phyloP scores from a whole-genome alignment of 2,113 vertebrate genomes.

The Dinomys branickii region DNA sequence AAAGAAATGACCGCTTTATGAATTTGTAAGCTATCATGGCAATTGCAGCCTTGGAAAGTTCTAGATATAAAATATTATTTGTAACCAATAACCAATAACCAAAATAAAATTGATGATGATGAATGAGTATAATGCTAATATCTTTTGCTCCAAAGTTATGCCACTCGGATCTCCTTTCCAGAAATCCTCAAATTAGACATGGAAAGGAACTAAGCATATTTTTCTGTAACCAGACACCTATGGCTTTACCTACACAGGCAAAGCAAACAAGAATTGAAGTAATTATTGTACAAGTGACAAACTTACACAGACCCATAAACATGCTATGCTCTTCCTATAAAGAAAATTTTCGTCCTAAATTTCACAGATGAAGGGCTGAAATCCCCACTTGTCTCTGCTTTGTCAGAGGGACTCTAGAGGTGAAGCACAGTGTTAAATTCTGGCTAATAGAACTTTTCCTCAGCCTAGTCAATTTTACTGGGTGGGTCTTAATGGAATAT shows the following conservation, averaged over 20 bases:
- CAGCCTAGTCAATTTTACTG: no score
- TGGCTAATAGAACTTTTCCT: not conserved
- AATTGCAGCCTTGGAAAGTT: not conserved
- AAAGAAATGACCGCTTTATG: not conserved
- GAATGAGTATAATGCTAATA: not conserved
- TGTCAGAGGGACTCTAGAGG: not conserved
- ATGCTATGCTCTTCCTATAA: not conserved
- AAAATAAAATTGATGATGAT: not conserved
- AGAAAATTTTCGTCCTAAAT: not conserved
- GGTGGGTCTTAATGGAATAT: not conserved
- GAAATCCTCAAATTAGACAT: not conserved
- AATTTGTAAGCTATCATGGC: not conserved
- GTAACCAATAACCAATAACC: slow-evolving; percentile 18
- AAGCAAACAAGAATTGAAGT: not conserved
- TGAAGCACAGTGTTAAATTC: rapidly evolving
- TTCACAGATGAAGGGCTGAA: not conserved
- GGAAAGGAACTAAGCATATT: not conserved
- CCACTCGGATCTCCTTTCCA: not conserved
- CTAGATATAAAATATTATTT: not conserved
- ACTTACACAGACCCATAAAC: not conserved
- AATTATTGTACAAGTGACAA: not conserved
- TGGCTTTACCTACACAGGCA: not conserved
- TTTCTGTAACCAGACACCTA: not conserved
- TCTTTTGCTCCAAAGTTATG: not conserved
- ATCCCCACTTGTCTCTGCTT: not conserved